A percentile compares a stretch with the other conserved stretches of the same genome.
These are phyloP conservation scores for Sibirionetta formosa DNA, from an alignment of 2,797 vertebrate species.

Conservation along the genomic window DNA sequence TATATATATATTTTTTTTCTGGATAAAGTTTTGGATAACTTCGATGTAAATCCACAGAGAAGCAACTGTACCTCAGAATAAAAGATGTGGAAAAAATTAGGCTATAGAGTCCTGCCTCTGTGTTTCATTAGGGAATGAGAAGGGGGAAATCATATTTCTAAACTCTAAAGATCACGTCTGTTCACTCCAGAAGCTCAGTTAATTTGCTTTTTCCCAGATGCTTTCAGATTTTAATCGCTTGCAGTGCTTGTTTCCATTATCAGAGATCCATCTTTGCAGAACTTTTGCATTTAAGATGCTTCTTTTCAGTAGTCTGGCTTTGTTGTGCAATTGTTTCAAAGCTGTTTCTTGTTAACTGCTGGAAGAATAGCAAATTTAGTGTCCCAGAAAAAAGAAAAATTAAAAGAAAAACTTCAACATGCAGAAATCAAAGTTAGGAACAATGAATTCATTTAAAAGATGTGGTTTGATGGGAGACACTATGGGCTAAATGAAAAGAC, in stretches of 20 bases:
- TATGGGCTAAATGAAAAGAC: neutral
- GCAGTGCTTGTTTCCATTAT: conserved; percentile 5
- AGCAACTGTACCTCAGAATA: neutral
- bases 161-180: neutral
- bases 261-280: neutral
- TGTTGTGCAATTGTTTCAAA: conserved; percentile 46
- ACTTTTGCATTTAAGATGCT: conserved; percentile 4
- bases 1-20: neutral
- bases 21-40: neutral
- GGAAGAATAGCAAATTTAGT: neutral
- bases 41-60: neutral
- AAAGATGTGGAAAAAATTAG: neutral
- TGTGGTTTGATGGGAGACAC: neutral
- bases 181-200: conserved; percentile 10
- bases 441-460: neutral
- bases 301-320: neutral
- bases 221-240: neutral
- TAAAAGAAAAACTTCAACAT: neutral
- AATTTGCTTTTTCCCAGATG: conserved; percentile 31
- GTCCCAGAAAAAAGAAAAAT: neutral
- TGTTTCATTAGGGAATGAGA: neutral
- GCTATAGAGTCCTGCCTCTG: neutral
- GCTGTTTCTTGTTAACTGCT: neutral
- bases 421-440: neutral
- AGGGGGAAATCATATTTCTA: conserved; percentile 3